Conservation (phyloP, 2,797 vertebrate genomes). For the Sylvia borin region DNA sequence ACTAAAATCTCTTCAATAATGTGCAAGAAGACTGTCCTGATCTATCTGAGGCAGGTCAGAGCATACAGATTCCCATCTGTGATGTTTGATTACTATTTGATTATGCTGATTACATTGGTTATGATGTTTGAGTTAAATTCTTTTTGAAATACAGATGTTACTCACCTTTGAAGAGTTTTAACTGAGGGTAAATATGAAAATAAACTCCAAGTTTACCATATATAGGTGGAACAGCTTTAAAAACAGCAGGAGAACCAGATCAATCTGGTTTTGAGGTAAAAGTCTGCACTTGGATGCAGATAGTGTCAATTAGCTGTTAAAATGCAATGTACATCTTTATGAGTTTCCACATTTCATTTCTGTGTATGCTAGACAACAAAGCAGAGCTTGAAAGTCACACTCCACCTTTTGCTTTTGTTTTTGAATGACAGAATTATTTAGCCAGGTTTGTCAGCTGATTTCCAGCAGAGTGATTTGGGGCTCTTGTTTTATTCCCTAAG, state of each 20-base stretch:
- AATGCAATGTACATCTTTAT: not conserved
- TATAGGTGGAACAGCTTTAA: not conserved
- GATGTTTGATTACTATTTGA: not conserved
- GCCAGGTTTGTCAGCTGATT: not conserved
- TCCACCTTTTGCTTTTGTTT: not conserved
- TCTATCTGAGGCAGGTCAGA: not conserved
- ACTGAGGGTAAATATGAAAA: not conserved
- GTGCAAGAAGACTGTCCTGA: not conserved
- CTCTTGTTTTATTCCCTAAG: not conserved
- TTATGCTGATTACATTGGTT: not conserved
- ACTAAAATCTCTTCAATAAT: not conserved
- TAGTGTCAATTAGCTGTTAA: not conserved
- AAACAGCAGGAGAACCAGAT: not conserved
- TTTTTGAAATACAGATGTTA: not conserved
- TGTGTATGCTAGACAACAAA: not conserved
- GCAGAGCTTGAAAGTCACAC: not conserved
- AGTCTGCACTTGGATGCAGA: not conserved
- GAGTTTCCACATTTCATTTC: not conserved
- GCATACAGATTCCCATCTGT: not conserved
- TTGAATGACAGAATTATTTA: not conserved
- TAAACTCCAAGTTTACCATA: not conserved
- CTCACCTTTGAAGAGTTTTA: not conserved
- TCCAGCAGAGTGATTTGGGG: not conserved
- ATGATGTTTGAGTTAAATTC: not conserved
- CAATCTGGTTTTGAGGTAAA: not conserved